Evolutionary conservation across 2,797 vertebrate genomes (phyloP), one percentile per base, ranked within the genome.

Genomic region (Harpagifer antarcticus): DNA sequence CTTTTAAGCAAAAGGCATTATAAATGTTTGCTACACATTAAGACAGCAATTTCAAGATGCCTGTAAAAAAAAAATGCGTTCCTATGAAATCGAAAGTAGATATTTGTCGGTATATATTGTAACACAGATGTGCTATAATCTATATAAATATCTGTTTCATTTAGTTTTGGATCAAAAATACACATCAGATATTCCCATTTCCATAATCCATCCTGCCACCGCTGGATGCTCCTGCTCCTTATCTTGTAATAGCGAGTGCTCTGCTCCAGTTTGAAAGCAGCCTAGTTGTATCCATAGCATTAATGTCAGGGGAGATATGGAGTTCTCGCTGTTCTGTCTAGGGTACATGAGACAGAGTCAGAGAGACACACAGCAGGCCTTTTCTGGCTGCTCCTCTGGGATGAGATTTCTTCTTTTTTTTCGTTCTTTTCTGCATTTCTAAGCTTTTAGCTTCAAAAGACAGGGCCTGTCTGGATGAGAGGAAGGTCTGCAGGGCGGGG

Each of bases 361-460:
- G 67, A 76, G 70, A 82, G 67, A 89, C 70, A 45, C 85, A 70
- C 82, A 85, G 80, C 85, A 79, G 86, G 76, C 49, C 76, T 90
- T 37, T 78, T 86, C 75, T 82, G n/a, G 59, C 74, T 77, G 77
- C 79, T 90, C 88, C 84, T 57, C 72, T 74, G 88, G 83, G 92
- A 91, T 85, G 88, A 57, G 14, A 37, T 37, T 37, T 23, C 23
- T 23, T 37, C 11, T 79, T 62, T 75, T 42, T 23, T 40, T 45
- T 62, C 66, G 58, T 73, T 78, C 60, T 82, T 82, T 82, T 87
- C 81, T 91, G 88, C 90, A 91, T 92, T 89, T 93, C 86, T 91
- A 86, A 92, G 89, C 86, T 87, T 82, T 86, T 79, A 80, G 71
- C 88, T 92, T 94, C 90, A 92, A 85, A 93, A 88, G 83, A 85